Conservation (phyloP, 2,797 vertebrate species). For the Vireo griseus region DNA sequence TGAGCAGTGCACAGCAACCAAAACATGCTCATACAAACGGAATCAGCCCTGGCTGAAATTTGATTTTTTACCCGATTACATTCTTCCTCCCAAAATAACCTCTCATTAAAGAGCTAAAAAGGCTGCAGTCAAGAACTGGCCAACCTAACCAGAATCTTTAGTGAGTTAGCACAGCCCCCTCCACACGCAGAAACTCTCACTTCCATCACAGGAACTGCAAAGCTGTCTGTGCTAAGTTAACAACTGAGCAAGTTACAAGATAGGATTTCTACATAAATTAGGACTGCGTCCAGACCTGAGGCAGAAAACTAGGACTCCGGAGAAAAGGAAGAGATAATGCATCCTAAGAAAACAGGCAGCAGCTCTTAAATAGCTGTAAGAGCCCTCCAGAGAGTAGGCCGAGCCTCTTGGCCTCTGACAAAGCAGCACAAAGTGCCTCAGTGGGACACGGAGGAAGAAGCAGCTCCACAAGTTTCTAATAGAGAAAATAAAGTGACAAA, state of each 20-base stretch:
- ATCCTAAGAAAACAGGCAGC: not conserved
- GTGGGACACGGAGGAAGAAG: not conserved
- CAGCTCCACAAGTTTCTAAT: rapidly evolving
- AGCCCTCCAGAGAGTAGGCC: not conserved
- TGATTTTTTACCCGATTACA: not conserved
- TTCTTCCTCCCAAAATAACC: not conserved
- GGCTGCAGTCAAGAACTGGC: not conserved
- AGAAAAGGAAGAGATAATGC: not conserved
- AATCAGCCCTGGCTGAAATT: not conserved
- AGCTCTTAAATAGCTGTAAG: not conserved
- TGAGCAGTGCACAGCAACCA: not conserved
- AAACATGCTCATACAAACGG: not conserved
- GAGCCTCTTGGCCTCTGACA: not conserved
- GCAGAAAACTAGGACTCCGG: not conserved
- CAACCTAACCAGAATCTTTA: not conserved
- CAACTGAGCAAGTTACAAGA: not conserved
- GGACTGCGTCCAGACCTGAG: not conserved
- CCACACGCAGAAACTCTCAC: not conserved
- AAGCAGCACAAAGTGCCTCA: not conserved
- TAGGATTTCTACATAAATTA: constrained; percentile 5
- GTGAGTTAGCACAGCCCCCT: not conserved
- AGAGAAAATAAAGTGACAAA: not conserved
- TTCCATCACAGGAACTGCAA: not conserved
- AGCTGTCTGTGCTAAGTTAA: not conserved
- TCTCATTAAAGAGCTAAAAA: not conserved